phyloP scores from a whole-genome alignment of 2,113 vertebrate genomes.

The Nansenia antarctica region DNA sequence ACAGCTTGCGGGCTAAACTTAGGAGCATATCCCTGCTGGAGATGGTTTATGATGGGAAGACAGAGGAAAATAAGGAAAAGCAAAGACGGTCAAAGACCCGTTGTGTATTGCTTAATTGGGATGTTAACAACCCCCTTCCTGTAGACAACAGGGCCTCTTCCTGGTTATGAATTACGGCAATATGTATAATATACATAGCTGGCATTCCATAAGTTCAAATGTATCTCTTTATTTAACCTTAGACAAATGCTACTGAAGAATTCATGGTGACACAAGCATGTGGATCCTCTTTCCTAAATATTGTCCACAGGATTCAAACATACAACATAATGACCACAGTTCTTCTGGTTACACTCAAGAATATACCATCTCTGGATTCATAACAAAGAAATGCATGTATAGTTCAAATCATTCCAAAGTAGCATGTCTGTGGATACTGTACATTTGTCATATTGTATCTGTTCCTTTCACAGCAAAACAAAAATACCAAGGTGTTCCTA shows the following conservation, averaged over 20 bases:
- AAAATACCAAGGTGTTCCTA: conserved; percentile 15
- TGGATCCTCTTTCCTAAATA: conserved; percentile 38
- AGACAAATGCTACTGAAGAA: conserved; percentile 16
- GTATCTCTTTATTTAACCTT: not conserved
- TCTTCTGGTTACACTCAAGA: conserved; percentile 58
- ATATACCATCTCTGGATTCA: conserved; percentile 35
- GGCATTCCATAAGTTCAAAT: not conserved
- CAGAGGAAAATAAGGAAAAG: not conserved
- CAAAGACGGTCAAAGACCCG: not conserved
- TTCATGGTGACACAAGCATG: conserved; percentile 44
- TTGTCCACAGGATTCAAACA: conserved; percentile 42
- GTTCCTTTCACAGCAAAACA: conserved; percentile 1
- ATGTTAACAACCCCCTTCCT: conserved; percentile 25
- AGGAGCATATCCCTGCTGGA: not conserved
- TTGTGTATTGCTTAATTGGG: not conserved
- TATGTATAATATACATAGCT: not conserved
- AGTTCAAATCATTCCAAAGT: conserved; percentile 17
- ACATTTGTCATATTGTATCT: no score
- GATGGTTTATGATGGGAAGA: not conserved
- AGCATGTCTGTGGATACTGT: conserved; percentile 22
- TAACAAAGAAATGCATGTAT: conserved; percentile 37
- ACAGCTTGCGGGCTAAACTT: conserved; percentile 10
- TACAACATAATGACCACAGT: conserved; percentile 38
- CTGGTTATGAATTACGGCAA: conserved; percentile 10
- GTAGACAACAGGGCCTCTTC: conserved; percentile 25